phyloP scores from a whole-genome alignment of 2,797 vertebrate species.

The Melopsittacus undulatus region DNA sequence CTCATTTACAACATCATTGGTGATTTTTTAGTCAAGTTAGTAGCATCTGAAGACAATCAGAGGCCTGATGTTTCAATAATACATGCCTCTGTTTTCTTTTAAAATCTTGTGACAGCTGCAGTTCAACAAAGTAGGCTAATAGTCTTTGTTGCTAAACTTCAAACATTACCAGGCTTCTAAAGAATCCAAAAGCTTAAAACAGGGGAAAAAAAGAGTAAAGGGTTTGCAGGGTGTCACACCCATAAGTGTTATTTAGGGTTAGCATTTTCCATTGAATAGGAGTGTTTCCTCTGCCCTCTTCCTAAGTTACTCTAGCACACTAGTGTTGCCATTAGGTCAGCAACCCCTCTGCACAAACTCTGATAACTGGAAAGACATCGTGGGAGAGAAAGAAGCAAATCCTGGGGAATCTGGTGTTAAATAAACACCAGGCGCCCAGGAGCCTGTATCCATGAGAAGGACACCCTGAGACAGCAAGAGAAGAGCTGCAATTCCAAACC shows the following conservation, averaged over 20 bases:
- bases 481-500: not conserved
- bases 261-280: not conserved
- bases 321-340: not conserved
- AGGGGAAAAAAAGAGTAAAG: not conserved
- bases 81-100: not conserved
- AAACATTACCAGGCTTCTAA: not conserved
- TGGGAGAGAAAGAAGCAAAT: not conserved
- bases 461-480: not conserved
- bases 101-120: not conserved
- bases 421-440: not conserved
- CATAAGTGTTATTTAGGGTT: not conserved
- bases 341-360: not conserved
- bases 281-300: not conserved
- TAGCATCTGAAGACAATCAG: conserved; percentile 1
- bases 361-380: not conserved
- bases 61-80: not conserved
- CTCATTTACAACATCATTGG: not conserved
- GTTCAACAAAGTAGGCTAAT: not conserved
- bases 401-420: not conserved
- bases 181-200: not conserved
- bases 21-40: conserved; percentile 13
- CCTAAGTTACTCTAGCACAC: not conserved
- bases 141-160: conserved; percentile 5
- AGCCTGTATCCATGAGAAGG: not conserved
- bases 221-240: not conserved